Evolutionary conservation across 2,113 vertebrate species (phyloP).

Genomic region (Cyanistes caeruleus): DNA sequence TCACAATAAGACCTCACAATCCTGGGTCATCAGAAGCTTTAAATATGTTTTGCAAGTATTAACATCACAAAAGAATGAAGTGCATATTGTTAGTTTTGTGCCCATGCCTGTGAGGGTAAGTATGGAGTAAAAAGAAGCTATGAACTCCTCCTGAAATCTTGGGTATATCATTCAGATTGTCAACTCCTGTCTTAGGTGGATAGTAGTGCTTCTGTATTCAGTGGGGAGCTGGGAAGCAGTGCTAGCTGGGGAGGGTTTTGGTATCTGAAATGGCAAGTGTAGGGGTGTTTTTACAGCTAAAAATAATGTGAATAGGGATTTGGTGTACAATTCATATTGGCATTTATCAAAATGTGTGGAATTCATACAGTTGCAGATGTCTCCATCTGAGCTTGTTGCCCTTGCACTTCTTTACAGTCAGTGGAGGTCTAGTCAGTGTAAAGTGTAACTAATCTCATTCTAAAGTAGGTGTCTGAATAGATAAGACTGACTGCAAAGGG

Average conservation of each 20-base stretch:
- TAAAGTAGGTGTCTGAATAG: constrained; percentile 8
- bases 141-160: background rate
- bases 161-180: background rate
- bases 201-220: background rate
- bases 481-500: constrained; percentile 1
- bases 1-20: background rate
- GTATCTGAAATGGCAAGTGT: background rate
- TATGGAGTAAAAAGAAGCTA: background rate
- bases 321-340: background rate
- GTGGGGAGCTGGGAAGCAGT: background rate
- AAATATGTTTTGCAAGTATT: background rate
- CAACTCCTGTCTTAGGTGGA: background rate
- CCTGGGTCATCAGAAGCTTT: background rate
- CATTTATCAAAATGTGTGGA: background rate
- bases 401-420: background rate
- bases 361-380: background rate
- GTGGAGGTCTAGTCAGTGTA: background rate
- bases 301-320: background rate
- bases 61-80: background rate
- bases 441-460: background rate
- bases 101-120: background rate
- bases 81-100: background rate
- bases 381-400: constrained; percentile 5
- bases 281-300: background rate
- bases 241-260: background rate